Percentiles rank a stretch among this genome's conserved stretches.
phyloP scores from a whole-genome alignment of 2,113 vertebrate species.

The Podiceps cristatus region DNA sequence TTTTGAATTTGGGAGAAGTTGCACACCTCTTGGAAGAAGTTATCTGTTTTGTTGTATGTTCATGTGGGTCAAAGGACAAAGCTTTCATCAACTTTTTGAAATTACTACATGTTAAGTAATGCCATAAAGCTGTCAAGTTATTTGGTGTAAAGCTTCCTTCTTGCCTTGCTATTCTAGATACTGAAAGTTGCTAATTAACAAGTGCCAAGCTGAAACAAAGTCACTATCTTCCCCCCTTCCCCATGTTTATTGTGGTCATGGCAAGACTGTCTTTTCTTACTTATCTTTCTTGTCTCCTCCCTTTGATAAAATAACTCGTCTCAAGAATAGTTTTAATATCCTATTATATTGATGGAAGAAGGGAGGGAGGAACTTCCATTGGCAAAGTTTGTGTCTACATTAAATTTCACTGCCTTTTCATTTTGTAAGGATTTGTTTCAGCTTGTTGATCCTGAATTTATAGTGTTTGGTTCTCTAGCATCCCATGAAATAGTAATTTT shows the following conservation, averaged over 20 bases:
- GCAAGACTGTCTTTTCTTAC: background rate
- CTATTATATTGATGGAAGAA: background rate
- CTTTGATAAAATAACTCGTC: background rate
- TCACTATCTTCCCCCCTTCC: rapidly evolving
- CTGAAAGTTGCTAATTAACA: background rate
- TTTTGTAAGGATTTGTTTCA: background rate
- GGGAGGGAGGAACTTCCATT: background rate
- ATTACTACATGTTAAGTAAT: background rate
- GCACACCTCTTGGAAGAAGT: background rate
- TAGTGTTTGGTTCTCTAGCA: background rate
- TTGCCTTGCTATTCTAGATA: background rate
- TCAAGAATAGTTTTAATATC: background rate
- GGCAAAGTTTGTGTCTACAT: background rate
- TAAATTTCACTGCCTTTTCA: background rate
- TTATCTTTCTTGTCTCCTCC: background rate
- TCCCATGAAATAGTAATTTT: background rate
- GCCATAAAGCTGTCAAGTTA: background rate
- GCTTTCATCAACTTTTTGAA: background rate
- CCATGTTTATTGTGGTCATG: background rate
- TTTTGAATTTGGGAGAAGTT: background rate
- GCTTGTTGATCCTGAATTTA: background rate
- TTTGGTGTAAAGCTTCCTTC: background rate
- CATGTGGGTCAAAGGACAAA: background rate
- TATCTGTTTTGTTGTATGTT: background rate
- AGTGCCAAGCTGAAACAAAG: background rate